Evolutionary conservation across 2,113 vertebrate genomes (phyloP).

Genomic region (Osmerus mordax): DNA sequence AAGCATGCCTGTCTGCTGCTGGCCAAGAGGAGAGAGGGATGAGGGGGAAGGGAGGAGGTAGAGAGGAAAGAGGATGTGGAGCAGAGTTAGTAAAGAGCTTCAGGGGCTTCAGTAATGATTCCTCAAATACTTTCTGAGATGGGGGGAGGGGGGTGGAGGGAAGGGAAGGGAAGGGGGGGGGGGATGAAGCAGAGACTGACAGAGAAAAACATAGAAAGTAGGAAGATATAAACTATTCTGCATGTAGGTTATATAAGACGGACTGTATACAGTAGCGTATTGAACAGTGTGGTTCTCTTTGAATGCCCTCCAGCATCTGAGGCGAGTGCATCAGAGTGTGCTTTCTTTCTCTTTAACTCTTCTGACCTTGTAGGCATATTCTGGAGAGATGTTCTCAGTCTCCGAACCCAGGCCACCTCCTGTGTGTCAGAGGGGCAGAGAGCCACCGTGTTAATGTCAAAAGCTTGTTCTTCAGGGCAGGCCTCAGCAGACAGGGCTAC

Average conservation of each 20-base stretch:
- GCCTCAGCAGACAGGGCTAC: slow-evolving; percentile 34
- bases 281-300: background rate
- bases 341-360: slow-evolving; percentile 1
- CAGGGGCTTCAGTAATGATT: slow-evolving; percentile 35
- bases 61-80: background rate
- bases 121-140: slow-evolving; percentile 24
- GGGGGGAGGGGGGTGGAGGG: slow-evolving; percentile 16
- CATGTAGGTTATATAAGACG: slow-evolving; percentile 30
- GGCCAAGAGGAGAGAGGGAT: slow-evolving; percentile 10
- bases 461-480: slow-evolving; percentile 60
- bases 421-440: slow-evolving; percentile 1
- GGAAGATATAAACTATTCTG: background rate
- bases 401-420: slow-evolving; percentile 17
- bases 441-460: slow-evolving; percentile 66
- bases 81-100: slow-evolving; percentile 6
- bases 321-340: slow-evolving; percentile 10
- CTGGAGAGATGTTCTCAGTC: slow-evolving; percentile 44
- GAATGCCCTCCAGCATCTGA: slow-evolving; percentile 1
- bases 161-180: slow-evolving; percentile 22
- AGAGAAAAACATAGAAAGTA: slow-evolving; percentile 18
- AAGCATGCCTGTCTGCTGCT: slow-evolving; percentile 12
- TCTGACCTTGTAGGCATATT: slow-evolving; percentile 25
- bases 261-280: slow-evolving; percentile 1
- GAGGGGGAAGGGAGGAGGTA: slow-evolving; percentile 16
- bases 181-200: slow-evolving; percentile 21